Base-by-base conservation (phyloP, 2,113 vertebrate species). In the Nestor notabilis region DNA sequence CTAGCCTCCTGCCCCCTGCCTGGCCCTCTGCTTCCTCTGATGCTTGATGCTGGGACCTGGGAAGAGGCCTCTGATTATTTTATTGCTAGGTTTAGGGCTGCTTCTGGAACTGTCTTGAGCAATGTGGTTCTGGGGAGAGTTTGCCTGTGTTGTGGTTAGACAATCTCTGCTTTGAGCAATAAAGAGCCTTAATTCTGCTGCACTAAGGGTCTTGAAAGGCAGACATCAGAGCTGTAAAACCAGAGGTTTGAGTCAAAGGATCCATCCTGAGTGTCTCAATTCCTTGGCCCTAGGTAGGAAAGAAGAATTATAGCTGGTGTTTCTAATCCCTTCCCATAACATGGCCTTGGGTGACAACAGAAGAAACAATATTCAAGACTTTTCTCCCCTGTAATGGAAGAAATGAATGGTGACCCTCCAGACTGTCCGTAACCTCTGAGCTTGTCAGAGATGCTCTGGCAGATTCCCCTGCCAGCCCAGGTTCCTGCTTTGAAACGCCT, bases 71-170 rank as follows among this genome's bases (percentile, higher is more conserved):
- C 50, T 92, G 83, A 91, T 97, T 87, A 31, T 71, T 95, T 95
- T 97, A 92, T 95, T 92, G 83, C 76, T 56, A 29, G 24, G 18
- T 94, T 95, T 96, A 94, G 68, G 92, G 76, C 94, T 96, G 7
- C 68, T 86, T 87, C 88, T 95, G 92, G 79, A 85, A 46, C 69
- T 80, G 46, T 88, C 20, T 60, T 70, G 71, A 74, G 46, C 65
- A 46, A 3, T 5, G 20, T 81, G 79, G 71, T 76, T 96, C 85
- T 95, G 83, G 75, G 75, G 47, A 66, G 68, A 70, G 46, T 49
- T 84, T 66, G 63, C 14, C 56, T 94, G 69, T 71, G 77, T 69
- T 94, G 94, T 96, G 55, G 91, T 94, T 84, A 85, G 83, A 61
- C 68, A 60, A 6, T 71, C 43, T 70, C 65, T 94, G 55, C 70